These are phyloP conservation scores for Allolobophora icterica DNA, from an alignment of 2,888 invertebrate species.

Conservation along the genomic window DNA sequence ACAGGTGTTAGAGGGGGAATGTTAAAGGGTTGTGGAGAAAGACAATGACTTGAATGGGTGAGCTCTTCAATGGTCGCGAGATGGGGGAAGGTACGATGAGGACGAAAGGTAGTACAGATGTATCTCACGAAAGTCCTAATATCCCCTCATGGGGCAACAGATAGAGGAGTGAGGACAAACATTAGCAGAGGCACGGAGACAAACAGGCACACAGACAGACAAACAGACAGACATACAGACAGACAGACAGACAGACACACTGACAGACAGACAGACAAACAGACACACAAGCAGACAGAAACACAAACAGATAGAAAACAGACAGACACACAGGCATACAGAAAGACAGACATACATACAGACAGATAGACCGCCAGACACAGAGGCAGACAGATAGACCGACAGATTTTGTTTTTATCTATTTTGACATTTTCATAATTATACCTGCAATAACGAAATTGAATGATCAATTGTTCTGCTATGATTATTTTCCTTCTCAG, in stretches of 20 bases:
- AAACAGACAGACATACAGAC: not conserved
- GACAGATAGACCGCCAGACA: too few relatives aligned
- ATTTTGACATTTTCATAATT: not conserved
- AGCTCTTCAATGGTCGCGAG: too few relatives aligned
- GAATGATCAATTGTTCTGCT: not conserved
- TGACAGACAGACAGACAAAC: not conserved
- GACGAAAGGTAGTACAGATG: too few relatives aligned
- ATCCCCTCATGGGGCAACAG: not conserved
- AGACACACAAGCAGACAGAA: not conserved
- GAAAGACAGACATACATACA: not conserved
- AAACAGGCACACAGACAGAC: not conserved
- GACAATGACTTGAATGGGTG: not conserved
- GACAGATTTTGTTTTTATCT: not conserved
- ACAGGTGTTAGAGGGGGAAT: not conserved
- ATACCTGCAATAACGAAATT: not conserved
- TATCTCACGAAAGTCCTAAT: not conserved
- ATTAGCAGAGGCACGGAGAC: not conserved
- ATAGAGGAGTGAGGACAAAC: not conserved
- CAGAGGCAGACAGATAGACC: not conserved
- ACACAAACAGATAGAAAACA: not conserved
- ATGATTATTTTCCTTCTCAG: not conserved
- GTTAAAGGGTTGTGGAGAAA: not conserved
- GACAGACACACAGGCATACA: not conserved
- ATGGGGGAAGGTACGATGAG: not conserved
- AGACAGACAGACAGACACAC: not conserved